phyloP scores from a whole-genome alignment of 2,797 vertebrate species.

The Hirundo rustica region DNA sequence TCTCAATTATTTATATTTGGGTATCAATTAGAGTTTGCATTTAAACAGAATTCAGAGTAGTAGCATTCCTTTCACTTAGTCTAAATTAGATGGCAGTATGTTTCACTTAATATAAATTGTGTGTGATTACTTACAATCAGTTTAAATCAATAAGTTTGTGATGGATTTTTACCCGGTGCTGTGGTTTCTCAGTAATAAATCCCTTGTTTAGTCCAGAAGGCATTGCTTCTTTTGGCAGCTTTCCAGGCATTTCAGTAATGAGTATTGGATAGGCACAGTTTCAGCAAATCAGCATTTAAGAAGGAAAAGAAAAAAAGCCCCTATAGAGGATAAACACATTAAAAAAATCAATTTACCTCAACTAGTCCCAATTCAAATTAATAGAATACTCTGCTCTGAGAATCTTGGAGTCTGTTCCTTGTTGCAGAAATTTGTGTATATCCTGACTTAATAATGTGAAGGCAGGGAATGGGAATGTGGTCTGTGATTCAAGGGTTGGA shows the following conservation, averaged over 20 bases:
- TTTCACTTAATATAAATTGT: conserved; percentile 68
- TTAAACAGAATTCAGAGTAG: conserved; percentile 40
- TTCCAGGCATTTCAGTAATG: conserved; percentile 59
- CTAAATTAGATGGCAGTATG: conserved; percentile 62
- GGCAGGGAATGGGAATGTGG: not conserved
- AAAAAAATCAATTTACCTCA: conserved; percentile 62
- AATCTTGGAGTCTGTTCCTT: not conserved
- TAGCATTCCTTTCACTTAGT: conserved; percentile 40
- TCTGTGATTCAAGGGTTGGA: not conserved
- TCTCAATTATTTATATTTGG: conserved; percentile 38
- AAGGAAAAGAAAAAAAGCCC: not conserved
- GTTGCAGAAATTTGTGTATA: not conserved
- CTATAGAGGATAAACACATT: conserved; percentile 42
- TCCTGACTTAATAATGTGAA: not conserved
- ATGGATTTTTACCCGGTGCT: conserved; percentile 62
- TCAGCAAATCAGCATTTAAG: conserved; percentile 59
- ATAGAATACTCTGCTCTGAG: conserved; percentile 4
- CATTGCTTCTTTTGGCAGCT: conserved; percentile 55
- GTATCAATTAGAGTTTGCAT: conserved; percentile 56
- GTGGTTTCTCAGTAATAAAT: conserved; percentile 64
- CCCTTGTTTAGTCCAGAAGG: conserved; percentile 64
- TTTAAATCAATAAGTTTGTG: conserved; percentile 69
- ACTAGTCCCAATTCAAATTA: conserved; percentile 27
- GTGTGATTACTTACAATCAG: conserved; percentile 67
- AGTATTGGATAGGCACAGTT: conserved; percentile 55